Percentiles rank a stretch among this genome's conserved stretches.
These are phyloP conservation scores for Calycopis cecrops DNA, from an alignment of 1,140 invertebrate species.

Conservation along the genomic window DNA sequence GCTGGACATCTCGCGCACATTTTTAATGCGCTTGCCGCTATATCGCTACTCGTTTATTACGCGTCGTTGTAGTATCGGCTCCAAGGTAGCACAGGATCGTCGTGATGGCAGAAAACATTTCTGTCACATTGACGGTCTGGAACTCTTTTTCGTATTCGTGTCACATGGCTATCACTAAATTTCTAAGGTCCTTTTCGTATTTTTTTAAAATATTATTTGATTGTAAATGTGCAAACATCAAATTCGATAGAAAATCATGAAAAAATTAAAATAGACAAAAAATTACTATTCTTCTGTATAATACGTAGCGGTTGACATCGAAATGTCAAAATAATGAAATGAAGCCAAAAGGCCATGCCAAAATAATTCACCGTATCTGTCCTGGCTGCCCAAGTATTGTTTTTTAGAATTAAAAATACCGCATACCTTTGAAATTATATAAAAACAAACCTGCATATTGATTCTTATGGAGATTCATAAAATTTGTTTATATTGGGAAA, in stretches of 20 bases:
- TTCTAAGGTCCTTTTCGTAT: slow-evolving; percentile 35
- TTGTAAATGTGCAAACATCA: slow-evolving; percentile 12
- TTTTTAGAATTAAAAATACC: no score
- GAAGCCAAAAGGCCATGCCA: slow-evolving; percentile 70
- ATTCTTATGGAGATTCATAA: no score
- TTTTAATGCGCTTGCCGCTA: slow-evolving; percentile 66
- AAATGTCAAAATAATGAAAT: slow-evolving; percentile 76
- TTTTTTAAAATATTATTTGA: not conserved
- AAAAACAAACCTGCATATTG: no score
- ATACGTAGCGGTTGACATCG: slow-evolving; percentile 75
- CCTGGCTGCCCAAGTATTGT: slow-evolving; percentile 17
- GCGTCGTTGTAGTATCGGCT: slow-evolving; percentile 47
- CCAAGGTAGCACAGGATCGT: slow-evolving; percentile 56
- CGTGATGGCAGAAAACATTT: slow-evolving; percentile 73
- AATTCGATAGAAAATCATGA: slow-evolving; percentile 43
- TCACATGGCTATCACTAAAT: slow-evolving; percentile 70
- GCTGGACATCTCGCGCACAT: slow-evolving; percentile 74
- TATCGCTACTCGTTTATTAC: slow-evolving; percentile 61
- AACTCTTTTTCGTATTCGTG: slow-evolving; percentile 74
- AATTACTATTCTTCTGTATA: slow-evolving; percentile 61
- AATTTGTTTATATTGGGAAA: no score
- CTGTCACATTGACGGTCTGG: slow-evolving; percentile 73
- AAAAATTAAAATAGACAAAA: slow-evolving; percentile 46
- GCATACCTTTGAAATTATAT: no score
- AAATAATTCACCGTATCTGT: slow-evolving; percentile 68